Evolutionary conservation across 2,113 vertebrate species (phyloP), one percentile per base, ranked within the genome.

Genomic region (Hipposideros armiger): DNA sequence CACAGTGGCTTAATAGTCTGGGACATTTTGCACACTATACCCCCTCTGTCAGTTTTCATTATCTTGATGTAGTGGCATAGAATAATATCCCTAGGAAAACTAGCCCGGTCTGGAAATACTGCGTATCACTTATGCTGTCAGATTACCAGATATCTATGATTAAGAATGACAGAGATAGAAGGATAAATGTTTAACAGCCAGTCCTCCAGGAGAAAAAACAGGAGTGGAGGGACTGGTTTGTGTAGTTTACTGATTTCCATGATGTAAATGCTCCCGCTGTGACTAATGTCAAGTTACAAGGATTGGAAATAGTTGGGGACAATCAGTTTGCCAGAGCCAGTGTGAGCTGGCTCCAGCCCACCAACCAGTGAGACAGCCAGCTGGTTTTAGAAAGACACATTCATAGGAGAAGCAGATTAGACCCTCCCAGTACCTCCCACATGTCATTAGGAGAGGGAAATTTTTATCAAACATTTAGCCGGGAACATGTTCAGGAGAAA

Each of bases 101-200:
- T 72, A 93, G 6, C 20, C 22, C 42, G 3, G 15, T 54, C 45
- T 92, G 40, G 28, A 88, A 90, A 87, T 70, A 67, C 30, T 88
- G 42, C 15, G 11, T 45, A 56, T 67, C 52, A 26, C n/a, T 36
- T 81, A 52, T n/a, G 4, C 45, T 40, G 30, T 76, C 52, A 93
- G 54, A 56, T 70, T 28, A 69, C 82, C 77, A 95, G 19, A 45
- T 45, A 87, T 22, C 36, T 56, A 2, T 50, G 69, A 47, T 73
- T 97, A 95, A 95, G 73, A 81, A 72, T 52, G n/a, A 81, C 19
- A 66, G 58, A 76, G 54, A 36, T 52, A 7, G 5, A 52, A 40
- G 42, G 26, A 42, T 62, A 91, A 70, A 83, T 74, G 36, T 67
- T 95, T 89, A 72, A 28, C 26, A 40, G 42, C 17, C 47, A 56